Evolutionary conservation across 2,888 invertebrate species (phyloP).

Genomic region (Erpobdella octoculata): DNA sequence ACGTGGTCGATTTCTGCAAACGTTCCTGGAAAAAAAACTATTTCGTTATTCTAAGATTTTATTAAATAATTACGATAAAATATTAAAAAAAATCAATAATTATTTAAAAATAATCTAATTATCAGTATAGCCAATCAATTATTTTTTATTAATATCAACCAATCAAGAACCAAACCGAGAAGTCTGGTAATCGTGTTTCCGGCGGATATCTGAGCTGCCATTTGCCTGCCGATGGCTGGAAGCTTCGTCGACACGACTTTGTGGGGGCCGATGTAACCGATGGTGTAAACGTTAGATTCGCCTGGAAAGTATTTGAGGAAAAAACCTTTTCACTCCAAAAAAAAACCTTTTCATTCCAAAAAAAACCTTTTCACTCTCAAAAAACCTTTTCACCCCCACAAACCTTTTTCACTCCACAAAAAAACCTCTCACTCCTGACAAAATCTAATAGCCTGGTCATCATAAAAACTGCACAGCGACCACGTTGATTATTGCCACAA

Average conservation of each 20-base stretch:
- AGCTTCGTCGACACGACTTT: conserved; percentile 94
- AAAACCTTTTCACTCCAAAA: too few relatives aligned
- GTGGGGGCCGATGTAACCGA: conserved; percentile 91
- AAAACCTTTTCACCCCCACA: too few relatives aligned
- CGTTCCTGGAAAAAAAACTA: conserved; percentile 66
- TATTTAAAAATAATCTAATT: background rate
- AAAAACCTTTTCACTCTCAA: too few relatives aligned
- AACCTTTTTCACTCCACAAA: too few relatives aligned
- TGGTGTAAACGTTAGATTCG: conserved; percentile 95
- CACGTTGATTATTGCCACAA: too few relatives aligned
- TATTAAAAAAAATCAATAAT: background rate
- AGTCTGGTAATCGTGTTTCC: conserved; percentile 51
- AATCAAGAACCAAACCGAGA: conserved; percentile 43
- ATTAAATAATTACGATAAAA: background rate
- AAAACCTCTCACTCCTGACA: too few relatives aligned
- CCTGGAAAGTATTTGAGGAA: conserved; percentile 56
- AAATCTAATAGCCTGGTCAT: too few relatives aligned
- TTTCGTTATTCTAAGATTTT: too few relatives aligned
- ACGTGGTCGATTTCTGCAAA: conserved; percentile 93
- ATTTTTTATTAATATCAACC: too few relatives aligned
- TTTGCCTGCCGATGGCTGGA: conserved; percentile 72
- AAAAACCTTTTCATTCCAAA: background rate
- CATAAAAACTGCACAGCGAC: too few relatives aligned
- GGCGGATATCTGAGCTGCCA: conserved; percentile 51
- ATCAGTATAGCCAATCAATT: too few relatives aligned